These are phyloP conservation scores for Drosophila melanica DNA, from an alignment of 1,140 invertebrate genomes.

Conservation along the genomic window DNA sequence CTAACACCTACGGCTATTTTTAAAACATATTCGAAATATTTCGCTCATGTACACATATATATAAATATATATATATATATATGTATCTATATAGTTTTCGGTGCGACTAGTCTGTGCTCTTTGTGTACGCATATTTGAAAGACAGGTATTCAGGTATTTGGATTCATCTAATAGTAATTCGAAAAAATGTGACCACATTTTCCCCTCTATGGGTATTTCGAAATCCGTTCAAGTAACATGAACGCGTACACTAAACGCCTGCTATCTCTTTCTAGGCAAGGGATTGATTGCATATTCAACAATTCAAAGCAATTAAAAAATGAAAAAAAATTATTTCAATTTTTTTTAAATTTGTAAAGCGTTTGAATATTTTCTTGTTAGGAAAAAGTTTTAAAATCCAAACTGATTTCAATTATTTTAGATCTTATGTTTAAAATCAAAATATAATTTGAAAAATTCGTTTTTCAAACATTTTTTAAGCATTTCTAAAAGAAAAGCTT, in stretches of 20 bases:
- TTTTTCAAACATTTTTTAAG: not conserved
- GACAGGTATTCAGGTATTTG: conserved; percentile 58
- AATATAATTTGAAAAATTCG: not conserved
- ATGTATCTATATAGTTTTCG: conserved; percentile 21
- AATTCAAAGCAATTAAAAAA: not conserved
- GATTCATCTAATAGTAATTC: conserved; percentile 73
- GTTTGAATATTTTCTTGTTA: too few relatives aligned
- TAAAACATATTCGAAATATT: conserved; percentile 80
- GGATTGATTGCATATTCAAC: conserved; percentile 9
- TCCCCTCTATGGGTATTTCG: conserved; percentile 19
- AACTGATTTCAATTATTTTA: not conserved
- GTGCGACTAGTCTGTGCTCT: conserved; percentile 29
- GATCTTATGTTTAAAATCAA: not conserved
- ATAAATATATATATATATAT: conserved; percentile 29
- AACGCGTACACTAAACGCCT: not conserved
- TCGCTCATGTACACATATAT: conserved; percentile 57
- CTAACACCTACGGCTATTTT: conserved; percentile 75
- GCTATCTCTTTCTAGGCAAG: conserved; percentile 45
- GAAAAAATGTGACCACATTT: conserved; percentile 45
- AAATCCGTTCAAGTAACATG: conserved; percentile 25
- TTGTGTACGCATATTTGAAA: conserved; percentile 59
- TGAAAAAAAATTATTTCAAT: not conserved
- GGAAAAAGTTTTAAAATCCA: not conserved
- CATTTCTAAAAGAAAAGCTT: not conserved
- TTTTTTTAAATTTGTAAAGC: too few relatives aligned